Percentiles rank a stretch among this genome's conserved stretches.
phyloP scores from a whole-genome alignment of 1,140 invertebrate genomes.

The Drosophila mauritiana region DNA sequence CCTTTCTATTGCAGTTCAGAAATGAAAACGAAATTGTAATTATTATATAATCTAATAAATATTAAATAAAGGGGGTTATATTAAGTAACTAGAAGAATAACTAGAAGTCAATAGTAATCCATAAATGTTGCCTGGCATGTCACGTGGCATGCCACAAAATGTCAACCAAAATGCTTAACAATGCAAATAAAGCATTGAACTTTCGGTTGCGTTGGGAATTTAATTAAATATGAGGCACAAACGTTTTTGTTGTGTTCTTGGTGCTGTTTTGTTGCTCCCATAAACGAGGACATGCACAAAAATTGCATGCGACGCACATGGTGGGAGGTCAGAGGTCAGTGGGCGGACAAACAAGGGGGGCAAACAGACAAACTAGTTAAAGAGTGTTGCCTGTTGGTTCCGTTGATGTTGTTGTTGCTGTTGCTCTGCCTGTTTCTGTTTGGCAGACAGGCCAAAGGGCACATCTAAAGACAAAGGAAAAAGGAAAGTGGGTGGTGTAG shows the following conservation, averaged over 20 bases:
- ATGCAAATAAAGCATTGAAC: constrained; percentile 74
- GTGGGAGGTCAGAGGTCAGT: background rate
- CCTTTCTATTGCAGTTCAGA: background rate
- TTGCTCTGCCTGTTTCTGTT: constrained; percentile 23
- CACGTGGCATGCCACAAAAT: constrained; percentile 14
- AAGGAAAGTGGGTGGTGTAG: constrained; percentile 33
- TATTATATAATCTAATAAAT: too few relatives aligned
- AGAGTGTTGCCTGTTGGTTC: constrained; percentile 42
- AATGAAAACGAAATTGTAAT: too few relatives aligned
- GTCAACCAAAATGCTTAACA: constrained; percentile 51
- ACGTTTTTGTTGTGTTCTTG: constrained; percentile 40
- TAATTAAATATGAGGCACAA: constrained; percentile 80
- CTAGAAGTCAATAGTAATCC: background rate
- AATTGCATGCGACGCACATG: constrained; percentile 58
- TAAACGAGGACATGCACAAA: constrained; percentile 71
- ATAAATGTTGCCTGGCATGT: background rate
- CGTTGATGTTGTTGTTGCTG: background rate
- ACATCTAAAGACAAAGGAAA: constrained; percentile 30
- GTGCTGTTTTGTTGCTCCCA: constrained; percentile 19
- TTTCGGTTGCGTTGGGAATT: constrained; percentile 68
- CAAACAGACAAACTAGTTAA: constrained; percentile 77
- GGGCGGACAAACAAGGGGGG: constrained; percentile 48
- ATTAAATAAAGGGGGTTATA: background rate
- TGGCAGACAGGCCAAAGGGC: constrained; percentile 56
- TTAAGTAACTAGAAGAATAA: too few relatives aligned